Evolutionary conservation across 2,797 vertebrate genomes (phyloP).

Genomic region (Gymnothorax javanicus): DNA sequence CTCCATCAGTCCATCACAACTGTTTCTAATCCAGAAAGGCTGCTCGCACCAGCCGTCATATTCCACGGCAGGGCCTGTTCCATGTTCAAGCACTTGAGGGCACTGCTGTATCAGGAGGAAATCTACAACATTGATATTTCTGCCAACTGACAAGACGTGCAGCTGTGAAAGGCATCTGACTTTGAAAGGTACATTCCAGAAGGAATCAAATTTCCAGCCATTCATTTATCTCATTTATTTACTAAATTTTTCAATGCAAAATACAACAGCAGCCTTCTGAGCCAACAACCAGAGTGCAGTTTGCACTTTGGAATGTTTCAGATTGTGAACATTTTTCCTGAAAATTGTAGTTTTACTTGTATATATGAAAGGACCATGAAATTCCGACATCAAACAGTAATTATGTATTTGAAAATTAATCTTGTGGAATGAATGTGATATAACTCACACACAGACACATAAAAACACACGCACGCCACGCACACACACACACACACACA

Average conservation of each 20-base stretch:
- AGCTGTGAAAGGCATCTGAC: constrained; percentile 16
- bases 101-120: constrained; percentile 54
- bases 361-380: background rate
- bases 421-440: background rate
- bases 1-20: background rate
- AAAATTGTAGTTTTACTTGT: background rate
- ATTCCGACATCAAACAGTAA: background rate
- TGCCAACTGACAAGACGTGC: background rate
- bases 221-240: constrained; percentile 11
- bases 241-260: background rate
- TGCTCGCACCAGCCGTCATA: background rate
- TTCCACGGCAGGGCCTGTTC: constrained; percentile 24
- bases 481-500: background rate
- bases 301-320: background rate
- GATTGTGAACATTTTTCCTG: background rate
- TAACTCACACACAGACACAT: background rate
- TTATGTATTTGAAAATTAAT: background rate
- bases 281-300: background rate
- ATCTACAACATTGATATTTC: background rate
- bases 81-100: constrained; percentile 53
- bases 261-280: background rate
- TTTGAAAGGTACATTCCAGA: background rate
- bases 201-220: background rate
- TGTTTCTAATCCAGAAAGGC: constrained; percentile 2
- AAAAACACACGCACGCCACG: too few species aligned